Evolutionary conservation across 1,140 invertebrate species (phyloP), one percentile per base, ranked within the genome.

Genomic region (Plectrocnemia conspersa): DNA sequence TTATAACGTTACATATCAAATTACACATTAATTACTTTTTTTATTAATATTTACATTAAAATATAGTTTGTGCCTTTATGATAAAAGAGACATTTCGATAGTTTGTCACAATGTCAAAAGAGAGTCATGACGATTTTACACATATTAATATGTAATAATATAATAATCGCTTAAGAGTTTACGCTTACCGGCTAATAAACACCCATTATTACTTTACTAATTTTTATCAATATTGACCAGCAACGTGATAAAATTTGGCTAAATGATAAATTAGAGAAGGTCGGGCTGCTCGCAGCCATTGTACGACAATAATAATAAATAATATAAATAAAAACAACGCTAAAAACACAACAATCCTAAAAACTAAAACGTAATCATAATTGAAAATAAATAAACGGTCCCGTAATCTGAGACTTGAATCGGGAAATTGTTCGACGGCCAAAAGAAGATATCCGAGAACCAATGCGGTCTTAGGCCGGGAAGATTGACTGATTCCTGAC

Each of bases 141-240:
- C 23, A 9, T 35, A 29, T 47, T 47, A 23, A 44, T 5, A 4
- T 44, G n/a, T 40, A 18, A 18, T 36, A 13, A 13, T 36, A 7
- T 6, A 7, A 24, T 23, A 29, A 40, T 27, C 40, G 19, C 47
- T 50, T 38, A 50, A 50, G 9, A 10, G 29, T 16, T 50, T 5
- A 15, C 25, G 32, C 40, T 42, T 52, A 52, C 16, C 18, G 6
- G n/a, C 6, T n/a, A 42, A 38, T 40, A 24, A 52, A 52, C 36
- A 42, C 27, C 36, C 36, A 52, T 52, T 41, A 11, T 41, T 52
- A 41, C 2, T 24, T 29, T 21, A 33, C 27, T 48, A 33, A 22
- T 52, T 55, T 57, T 61, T 61, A 61, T 56, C 54, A 50, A 36
- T 54, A 61, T 61, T 61, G 59, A 54, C 59, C 59, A 61, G 59